Base-by-base conservation (phyloP, 2,888 invertebrate genomes). In the Cancer borealis region DNA sequence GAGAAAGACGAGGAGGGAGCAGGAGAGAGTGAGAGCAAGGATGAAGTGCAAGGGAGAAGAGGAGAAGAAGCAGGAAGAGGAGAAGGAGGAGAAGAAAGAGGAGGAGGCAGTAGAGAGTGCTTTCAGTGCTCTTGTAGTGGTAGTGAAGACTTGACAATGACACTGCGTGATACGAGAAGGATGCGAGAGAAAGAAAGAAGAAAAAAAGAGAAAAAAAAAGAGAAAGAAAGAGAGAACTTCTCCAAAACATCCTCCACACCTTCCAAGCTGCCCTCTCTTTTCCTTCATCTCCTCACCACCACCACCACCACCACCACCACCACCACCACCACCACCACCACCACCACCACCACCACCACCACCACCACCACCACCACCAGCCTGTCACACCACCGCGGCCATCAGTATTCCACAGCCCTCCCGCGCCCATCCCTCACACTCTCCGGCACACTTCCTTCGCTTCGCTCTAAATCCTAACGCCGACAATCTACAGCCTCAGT, bases 401-500 rank as follows among this genome's bases (percentile, higher is more conserved):
- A 79, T 79, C 79, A 79, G 79, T 79, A 79, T 79, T 79, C 79
- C 79, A 30, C 30, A 26, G 79, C 79, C 79, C 79, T 79, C 30
- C 79, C 26, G 12, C 30, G 79, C 30, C 79, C 79, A 79, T 79
- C 79, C 79, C 30, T 79, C 79, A 79, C 79, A 79, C 79, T 79
- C 79, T 79, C 79, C 79, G 12, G 30, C 30, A 79, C 79, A 79
- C 79, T 79, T 79, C 79, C 79, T 79, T 30, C 79, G 79, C 79
- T 30, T 79, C 79, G 79, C 79, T 79, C 79, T 79, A 79, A 79
- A 79, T 79, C 79, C 79, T 21, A 21, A 6, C 79, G 79, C 79
- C 30, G 79, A 79, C 79, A 79, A 79, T 79, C 79, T 79, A 79
- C 79, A 79, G 79, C 79, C 79, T 79, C 79, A 14, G 79, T 79